Evolutionary conservation across 2,797 vertebrate genomes (phyloP).

Genomic region (Parauchenoglanis punctatus): DNA sequence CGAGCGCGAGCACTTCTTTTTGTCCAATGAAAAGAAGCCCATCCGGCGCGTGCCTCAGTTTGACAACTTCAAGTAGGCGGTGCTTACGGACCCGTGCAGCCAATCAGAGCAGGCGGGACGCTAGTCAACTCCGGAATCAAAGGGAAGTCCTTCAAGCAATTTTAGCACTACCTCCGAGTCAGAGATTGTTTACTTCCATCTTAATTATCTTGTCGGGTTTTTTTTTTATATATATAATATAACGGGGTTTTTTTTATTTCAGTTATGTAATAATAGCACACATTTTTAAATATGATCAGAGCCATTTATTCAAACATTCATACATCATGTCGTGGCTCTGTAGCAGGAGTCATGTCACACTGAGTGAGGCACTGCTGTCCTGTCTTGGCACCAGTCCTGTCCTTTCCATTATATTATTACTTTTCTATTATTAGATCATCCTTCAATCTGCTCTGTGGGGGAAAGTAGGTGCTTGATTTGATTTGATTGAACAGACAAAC

Average conservation of each 20-base stretch:
- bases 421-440: conserved; percentile 69
- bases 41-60: conserved; percentile 36
- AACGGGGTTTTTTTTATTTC: background rate
- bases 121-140: background rate
- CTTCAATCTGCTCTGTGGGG: conserved; percentile 62
- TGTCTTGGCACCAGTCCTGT: conserved; percentile 57
- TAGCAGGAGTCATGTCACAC: conserved; percentile 26
- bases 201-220: background rate
- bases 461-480: conserved; percentile 48
- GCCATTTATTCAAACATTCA: background rate
- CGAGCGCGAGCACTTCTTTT: conserved; percentile 23
- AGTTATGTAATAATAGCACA: background rate
- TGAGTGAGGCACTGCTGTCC: conserved; percentile 3
- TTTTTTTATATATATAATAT: background rate
- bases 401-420: conserved; percentile 58
- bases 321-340: background rate
- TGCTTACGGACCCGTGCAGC: conserved; percentile 29
- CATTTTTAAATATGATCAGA: background rate
- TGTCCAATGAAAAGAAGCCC: conserved; percentile 46
- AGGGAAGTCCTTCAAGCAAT: background rate
- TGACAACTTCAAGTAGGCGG: conserved; percentile 39
- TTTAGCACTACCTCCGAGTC: background rate
- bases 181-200: background rate
- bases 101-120: conserved; percentile 55
- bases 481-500: conserved; percentile 49